Base-by-base conservation (phyloP, 92 coral and sea anemone genomes). In the Porites divaricata region DNA sequence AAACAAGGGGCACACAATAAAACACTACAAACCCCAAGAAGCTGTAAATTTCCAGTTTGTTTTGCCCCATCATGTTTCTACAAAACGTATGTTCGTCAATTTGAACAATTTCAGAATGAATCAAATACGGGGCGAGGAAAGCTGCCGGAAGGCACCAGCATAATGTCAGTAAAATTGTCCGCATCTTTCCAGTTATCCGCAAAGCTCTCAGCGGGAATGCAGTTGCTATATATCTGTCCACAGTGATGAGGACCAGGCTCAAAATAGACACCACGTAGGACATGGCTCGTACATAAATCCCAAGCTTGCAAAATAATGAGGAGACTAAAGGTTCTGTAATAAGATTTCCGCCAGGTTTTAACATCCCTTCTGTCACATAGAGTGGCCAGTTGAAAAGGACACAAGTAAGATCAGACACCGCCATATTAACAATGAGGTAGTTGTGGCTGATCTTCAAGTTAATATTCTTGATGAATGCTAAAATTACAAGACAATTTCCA, bases 391-490 rank as follows among this genome's bases (percentile, higher is more conserved):
- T 63, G 11, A 77, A 53, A 2, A 45, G 6, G 1, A 49, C 72
- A 15, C 61, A 62, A 4, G 62, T 14, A 1, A 77, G 5, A 23
- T 77, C 81, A 6, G 81, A 77, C 21, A 77, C 41, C 8, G 81
- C 81, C 81, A 76, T 76, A 26, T 76, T 76, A 8, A 76, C 69
- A 9, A 76, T 76, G 69, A 23, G 61, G 53, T 61, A 76, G 25
- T 76, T 76, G 1, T 67, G n/a, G 8, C 81, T 62, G 17, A 68
- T 77, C 49, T 63, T 77, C 12, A 77, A 51, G 81, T 64, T 49
- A 24, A 8, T 1, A 41, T 16, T 77, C 58, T 63, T 77, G 56
- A 77, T n/a, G 22, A 77, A 77, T 1, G 81, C 21, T 77, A 48
- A 0, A 7, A 77, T 49, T 14, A 77, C 54, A 20, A 77, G 71